These are phyloP conservation scores for Gryllus bimaculatus DNA, from an alignment of 1,140 invertebrate species.

Conservation along the genomic window DNA sequence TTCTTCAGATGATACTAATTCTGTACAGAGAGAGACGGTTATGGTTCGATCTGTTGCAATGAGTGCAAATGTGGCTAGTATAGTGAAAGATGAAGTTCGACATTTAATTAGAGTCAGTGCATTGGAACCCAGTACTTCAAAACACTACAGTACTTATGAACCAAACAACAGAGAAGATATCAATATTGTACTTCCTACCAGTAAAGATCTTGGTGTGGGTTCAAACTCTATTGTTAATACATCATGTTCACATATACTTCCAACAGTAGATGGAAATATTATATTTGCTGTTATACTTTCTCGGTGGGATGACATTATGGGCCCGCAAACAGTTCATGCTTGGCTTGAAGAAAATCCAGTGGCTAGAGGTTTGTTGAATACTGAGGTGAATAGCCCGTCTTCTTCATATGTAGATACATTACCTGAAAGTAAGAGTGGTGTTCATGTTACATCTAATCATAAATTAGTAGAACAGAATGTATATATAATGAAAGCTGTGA, in stretches of 20 bases:
- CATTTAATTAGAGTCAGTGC: constrained; percentile 16
- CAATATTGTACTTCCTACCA: not conserved
- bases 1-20: too few species aligned
- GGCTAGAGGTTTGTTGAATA: not conserved
- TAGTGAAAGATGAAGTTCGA: constrained; percentile 14
- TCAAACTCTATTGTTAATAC: not conserved
- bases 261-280: constrained; percentile 18
- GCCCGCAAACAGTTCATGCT: constrained; percentile 21
- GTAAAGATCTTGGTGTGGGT: not conserved
- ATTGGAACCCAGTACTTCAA: not conserved
- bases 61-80: constrained; percentile 19
- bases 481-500: constrained; percentile 16
- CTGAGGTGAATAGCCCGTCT: not conserved
- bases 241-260: constrained; percentile 19
- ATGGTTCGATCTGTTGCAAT: constrained; percentile 15
- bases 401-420: not conserved
- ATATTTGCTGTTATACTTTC: constrained; percentile 21
- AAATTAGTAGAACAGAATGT: not conserved
- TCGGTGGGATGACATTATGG: constrained; percentile 23
- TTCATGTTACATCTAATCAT: not conserved
- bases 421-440: not conserved
- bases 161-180: not conserved
- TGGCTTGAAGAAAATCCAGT: constrained; percentile 19
- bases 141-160: not conserved
- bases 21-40: not conserved